Conservation (phyloP, 1,140 invertebrate genomes). For the Linepithema humile region DNA sequence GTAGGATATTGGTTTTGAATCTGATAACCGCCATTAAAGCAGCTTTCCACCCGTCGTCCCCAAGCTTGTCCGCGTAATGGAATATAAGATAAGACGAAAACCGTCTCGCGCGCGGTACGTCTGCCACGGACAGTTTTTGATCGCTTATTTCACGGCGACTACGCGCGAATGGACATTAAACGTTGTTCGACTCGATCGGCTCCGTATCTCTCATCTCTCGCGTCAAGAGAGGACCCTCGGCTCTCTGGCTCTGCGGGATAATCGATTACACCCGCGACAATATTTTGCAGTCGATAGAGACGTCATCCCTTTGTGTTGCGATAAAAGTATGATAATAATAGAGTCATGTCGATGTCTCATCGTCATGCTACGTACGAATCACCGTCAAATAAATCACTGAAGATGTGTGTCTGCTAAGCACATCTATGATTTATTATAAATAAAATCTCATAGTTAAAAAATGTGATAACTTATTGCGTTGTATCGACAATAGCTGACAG, state of each 20-base stretch:
- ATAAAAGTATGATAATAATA: slow-evolving; percentile 41
- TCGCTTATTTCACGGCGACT: slow-evolving; percentile 39
- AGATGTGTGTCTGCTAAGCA: neutral
- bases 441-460: neutral
- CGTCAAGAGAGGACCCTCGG: neutral
- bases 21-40: slow-evolving; percentile 69
- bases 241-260: neutral
- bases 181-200: slow-evolving; percentile 13
- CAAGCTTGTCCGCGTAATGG: slow-evolving; percentile 61
- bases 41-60: slow-evolving; percentile 65
- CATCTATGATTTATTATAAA: neutral
- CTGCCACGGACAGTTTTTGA: slow-evolving; percentile 55
- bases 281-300: slow-evolving; percentile 35
- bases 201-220: slow-evolving; percentile 15
- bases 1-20: slow-evolving; percentile 73
- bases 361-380: neutral
- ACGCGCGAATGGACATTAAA: slow-evolving; percentile 51
- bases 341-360: slow-evolving; percentile 4
- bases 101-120: slow-evolving; percentile 34
- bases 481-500: neutral
- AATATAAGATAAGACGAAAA: slow-evolving; percentile 66
- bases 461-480: neutral
- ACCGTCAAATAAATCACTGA: slow-evolving; percentile 7
- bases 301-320: neutral
- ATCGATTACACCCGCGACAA: slow-evolving; percentile 42